Evolutionary conservation across 2,888 invertebrate genomes (phyloP).

Genomic region (Biston betularia): DNA sequence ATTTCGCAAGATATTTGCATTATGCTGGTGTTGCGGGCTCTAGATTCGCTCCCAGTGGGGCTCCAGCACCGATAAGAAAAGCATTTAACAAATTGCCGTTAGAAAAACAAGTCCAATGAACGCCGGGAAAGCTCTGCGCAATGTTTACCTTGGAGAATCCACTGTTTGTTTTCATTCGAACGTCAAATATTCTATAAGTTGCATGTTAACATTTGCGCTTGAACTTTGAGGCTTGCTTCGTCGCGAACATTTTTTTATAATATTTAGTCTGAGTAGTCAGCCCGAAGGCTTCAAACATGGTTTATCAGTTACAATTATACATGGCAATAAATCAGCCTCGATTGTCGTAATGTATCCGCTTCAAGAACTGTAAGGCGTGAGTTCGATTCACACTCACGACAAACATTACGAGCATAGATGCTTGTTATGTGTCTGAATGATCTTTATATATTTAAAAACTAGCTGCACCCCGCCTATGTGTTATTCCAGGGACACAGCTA

Average conservation of each 20-base stretch:
- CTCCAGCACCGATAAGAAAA: constrained; percentile 14
- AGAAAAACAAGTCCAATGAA: constrained; percentile 28
- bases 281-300: neutral
- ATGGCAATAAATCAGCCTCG: too few relatives aligned
- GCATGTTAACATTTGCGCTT: neutral
- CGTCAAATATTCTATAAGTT: constrained; percentile 2
- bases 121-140: constrained; percentile 30
- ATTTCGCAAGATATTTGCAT: neutral
- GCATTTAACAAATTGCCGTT: constrained; percentile 24
- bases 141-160: constrained; percentile 26
- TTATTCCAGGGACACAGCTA: too few relatives aligned
- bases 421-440: too few relatives aligned
- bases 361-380: too few relatives aligned
- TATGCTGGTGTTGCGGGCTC: neutral
- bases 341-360: too few relatives aligned
- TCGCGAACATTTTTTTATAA: neutral
- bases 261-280: too few relatives aligned
- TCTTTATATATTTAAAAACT: too few relatives aligned
- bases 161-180: constrained; percentile 24
- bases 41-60: constrained; percentile 3
- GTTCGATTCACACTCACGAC: too few relatives aligned
- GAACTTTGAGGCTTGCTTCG: neutral
- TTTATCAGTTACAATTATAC: too few relatives aligned
- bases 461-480: too few relatives aligned
- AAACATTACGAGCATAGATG: too few relatives aligned